Evolutionary conservation across 2,797 vertebrate genomes (phyloP), one percentile per base, ranked within the genome.

Genomic region (Rachycentron canadum): DNA sequence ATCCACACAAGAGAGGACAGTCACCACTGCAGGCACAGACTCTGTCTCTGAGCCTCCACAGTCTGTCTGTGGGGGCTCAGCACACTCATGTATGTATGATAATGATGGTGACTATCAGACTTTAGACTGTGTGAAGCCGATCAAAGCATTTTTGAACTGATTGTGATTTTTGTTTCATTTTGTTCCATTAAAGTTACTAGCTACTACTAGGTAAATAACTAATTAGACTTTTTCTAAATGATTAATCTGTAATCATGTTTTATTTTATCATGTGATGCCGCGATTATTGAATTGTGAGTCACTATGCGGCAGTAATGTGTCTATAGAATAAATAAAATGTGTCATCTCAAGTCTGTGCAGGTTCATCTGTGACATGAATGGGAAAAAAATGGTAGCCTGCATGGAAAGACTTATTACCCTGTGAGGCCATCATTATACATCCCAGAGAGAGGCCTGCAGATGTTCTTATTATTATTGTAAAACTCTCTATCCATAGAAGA

Each of bases 1-100:
- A 78, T 81, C 71, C 74, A 82, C 64, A 87, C 85, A 87, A 72
- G 71, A 63, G 73, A 21, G 14, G 83, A 70, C 79, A 73, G 73
- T 50, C 73, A 61, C 67, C 69, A 76, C 56, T 55, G 41, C 3
- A 38, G 62, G 49, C 52, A 63, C 4, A 50, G 60, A 62, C 34
- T 79, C 66, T 56, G 64, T 62, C 36, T 69, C 49, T 82, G 63
- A 5, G 17, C 73, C 60, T 85, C 66, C 28, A 76, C 11, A 69
- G 56, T 66, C 56, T 73, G 63, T 76, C 1, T 47, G 55, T 23
- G 23, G 68, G 69, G 53, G 63, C 68, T 72, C n/a, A 77, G 59
- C 68, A 84, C 75, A 73, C 60, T 38, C 74, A 66, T 3, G 13
- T 23, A n/a, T 40, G 7, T 53, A 32, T 21, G 3, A n/a, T 28